phyloP scores from a whole-genome alignment of 2,113 vertebrate species.

The Rhinoderma darwinii region DNA sequence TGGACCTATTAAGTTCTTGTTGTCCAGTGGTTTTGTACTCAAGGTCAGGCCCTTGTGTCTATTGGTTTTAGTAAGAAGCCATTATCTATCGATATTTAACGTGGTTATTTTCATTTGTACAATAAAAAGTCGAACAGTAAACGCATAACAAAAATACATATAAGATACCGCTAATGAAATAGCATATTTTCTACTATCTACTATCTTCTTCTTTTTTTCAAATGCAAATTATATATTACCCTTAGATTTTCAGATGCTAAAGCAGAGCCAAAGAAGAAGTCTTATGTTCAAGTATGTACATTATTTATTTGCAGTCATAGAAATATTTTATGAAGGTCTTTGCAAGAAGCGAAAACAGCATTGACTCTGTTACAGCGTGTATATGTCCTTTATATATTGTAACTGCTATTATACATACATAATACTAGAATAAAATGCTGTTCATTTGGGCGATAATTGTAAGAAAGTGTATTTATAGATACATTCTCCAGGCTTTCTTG shows the following conservation, averaged over 20 bases:
- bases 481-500: background rate
- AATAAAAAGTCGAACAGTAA: too few relatives aligned
- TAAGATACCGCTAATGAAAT: background rate
- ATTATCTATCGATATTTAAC: too few relatives aligned
- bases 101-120: too few relatives aligned
- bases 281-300: conserved; percentile 25
- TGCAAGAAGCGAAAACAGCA: background rate
- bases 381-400: conserved; percentile 23
- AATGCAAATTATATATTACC: conserved; percentile 12
- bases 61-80: too few relatives aligned
- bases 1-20: too few relatives aligned
- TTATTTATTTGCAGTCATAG: conserved; percentile 38
- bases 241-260: conserved; percentile 9
- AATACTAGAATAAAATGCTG: conserved; percentile 7
- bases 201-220: background rate
- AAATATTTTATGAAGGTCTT: conserved; percentile 48
- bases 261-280: background rate
- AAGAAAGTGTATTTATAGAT: conserved; percentile 15
- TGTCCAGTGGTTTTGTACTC: too few relatives aligned
- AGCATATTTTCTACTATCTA: background rate
- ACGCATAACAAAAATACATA: background rate
- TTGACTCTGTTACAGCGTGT: conserved; percentile 30
- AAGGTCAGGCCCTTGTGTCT: too few relatives aligned
- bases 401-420: background rate
- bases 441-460: conserved; percentile 5